phyloP scores from a whole-genome alignment of 1,140 invertebrate genomes.

The Rhopalosiphum maidis region DNA sequence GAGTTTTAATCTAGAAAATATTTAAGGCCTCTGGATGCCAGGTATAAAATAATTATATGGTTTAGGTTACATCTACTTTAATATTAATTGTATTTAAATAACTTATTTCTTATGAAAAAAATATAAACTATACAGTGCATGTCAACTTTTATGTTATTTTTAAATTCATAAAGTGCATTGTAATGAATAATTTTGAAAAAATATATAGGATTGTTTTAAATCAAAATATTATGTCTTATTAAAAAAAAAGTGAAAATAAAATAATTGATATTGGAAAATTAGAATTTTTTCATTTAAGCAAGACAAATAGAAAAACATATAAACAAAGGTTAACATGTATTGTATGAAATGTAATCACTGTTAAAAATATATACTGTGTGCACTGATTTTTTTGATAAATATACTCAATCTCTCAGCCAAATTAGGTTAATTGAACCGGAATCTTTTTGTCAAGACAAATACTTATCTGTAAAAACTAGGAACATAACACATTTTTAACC shows the following conservation, averaged over 20 bases:
- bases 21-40: constrained; percentile 2
- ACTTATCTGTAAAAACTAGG: not conserved
- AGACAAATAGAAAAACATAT: too few relatives aligned
- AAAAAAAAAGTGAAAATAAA: too few relatives aligned
- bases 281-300: too few relatives aligned
- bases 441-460: not conserved
- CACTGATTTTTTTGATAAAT: not conserved
- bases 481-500: not conserved
- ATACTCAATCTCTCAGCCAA: not conserved
- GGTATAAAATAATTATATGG: not conserved
- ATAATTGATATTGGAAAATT: too few relatives aligned
- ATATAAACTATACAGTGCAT: not conserved
- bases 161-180: not conserved
- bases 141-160: not conserved
- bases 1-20: not conserved
- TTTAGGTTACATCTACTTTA: not conserved
- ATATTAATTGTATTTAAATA: not conserved
- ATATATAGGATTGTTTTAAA: not conserved
- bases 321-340: not conserved
- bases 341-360: not conserved
- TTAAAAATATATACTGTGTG: not conserved
- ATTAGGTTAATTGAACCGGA: not conserved
- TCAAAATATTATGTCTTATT: not conserved
- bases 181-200: not conserved
- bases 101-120: not conserved